Percentiles rank a stretch among this genome's conserved stretches.
Evolutionary conservation across 2,797 vertebrate species (phyloP).

Genomic region (Gadopsis bispinosus): DNA sequence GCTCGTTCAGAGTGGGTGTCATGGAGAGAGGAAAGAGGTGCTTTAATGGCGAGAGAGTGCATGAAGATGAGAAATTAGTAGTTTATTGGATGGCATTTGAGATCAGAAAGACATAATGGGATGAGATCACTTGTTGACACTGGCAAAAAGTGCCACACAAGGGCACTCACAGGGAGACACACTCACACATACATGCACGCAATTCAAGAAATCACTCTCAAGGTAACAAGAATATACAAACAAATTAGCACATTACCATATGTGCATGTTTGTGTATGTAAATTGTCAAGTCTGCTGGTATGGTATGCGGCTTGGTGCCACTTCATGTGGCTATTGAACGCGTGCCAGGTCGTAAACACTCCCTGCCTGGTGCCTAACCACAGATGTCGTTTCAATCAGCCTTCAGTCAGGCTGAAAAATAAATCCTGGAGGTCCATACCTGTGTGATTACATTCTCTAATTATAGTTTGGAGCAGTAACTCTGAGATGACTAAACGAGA

Average conservation of each 20-base stretch:
- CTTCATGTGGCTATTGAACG: conserved; percentile 70
- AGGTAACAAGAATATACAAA: conserved; percentile 52
- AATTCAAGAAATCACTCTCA: conserved; percentile 43
- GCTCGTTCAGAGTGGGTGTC: conserved; percentile 35
- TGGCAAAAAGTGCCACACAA: conserved; percentile 63
- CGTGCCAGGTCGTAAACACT: conserved; percentile 74
- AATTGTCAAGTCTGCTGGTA: conserved; percentile 47
- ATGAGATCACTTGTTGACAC: conserved; percentile 80
- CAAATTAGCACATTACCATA: conserved; percentile 41
- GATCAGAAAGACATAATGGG: conserved; percentile 67
- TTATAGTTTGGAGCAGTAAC: conserved; percentile 77
- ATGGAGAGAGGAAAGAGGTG: conserved; percentile 47
- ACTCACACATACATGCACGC: conserved; percentile 32
- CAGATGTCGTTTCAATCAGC: conserved; percentile 73
- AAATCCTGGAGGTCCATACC: conserved; percentile 81
- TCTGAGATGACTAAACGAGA: conserved; percentile 72
- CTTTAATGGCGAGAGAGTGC: conserved; percentile 58
- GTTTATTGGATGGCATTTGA: conserved; percentile 70
- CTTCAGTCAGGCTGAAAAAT: conserved; percentile 75
- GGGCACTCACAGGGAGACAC: conserved; percentile 43
- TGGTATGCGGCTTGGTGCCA: conserved; percentile 52
- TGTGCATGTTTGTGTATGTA: conserved; percentile 55
- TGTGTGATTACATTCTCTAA: conserved; percentile 80
- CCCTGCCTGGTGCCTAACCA: conserved; percentile 59
- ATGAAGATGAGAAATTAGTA: conserved; percentile 69